A percentile compares a stretch with the other conserved stretches of the same genome.
phyloP scores from a whole-genome alignment of 2,797 vertebrate genomes.

The Brachyalestes nurse region DNA sequence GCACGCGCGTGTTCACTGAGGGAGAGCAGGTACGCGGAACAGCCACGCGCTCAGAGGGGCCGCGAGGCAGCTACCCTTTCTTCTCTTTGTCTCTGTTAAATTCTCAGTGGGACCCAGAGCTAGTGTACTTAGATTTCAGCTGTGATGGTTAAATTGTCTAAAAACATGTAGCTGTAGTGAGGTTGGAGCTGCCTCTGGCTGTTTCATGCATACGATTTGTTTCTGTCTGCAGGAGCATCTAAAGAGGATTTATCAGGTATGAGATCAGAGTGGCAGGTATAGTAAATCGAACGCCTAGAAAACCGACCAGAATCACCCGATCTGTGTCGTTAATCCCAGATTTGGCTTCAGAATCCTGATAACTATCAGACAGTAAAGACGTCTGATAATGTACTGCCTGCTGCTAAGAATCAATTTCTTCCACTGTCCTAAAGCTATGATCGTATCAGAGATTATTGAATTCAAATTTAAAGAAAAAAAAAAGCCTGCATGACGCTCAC shows the following conservation, averaged over 20 bases:
- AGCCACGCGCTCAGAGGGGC: not conserved
- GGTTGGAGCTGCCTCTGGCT: constrained; percentile 44
- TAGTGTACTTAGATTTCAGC: constrained; percentile 29
- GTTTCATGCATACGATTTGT: constrained; percentile 78
- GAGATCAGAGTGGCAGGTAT: constrained; percentile 76
- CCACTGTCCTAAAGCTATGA: constrained; percentile 68
- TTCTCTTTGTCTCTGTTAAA: constrained; percentile 6
- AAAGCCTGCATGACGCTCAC: constrained; percentile 71
- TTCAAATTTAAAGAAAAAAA: constrained; percentile 46
- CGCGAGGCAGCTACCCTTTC: not conserved
- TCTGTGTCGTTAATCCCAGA: constrained; percentile 58
- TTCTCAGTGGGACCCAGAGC: constrained; percentile 25
- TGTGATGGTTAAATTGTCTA: constrained; percentile 31
- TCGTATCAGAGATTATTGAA: constrained; percentile 73
- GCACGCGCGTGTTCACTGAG: constrained; percentile 85
- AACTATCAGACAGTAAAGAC: constrained; percentile 64
- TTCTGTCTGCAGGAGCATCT: constrained; percentile 81
- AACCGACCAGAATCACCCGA: constrained; percentile 28
- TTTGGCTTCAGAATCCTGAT: constrained; percentile 61
- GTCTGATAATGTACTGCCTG: constrained; percentile 62
- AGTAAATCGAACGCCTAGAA: constrained; percentile 54
- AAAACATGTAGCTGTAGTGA: constrained; percentile 33
- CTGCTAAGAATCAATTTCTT: constrained; percentile 61
- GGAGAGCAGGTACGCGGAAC: constrained; percentile 90
- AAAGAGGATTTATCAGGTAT: constrained; percentile 89